Base-by-base conservation (phyloP, 2,797 vertebrate species). In the Dermochelys coriacea region DNA sequence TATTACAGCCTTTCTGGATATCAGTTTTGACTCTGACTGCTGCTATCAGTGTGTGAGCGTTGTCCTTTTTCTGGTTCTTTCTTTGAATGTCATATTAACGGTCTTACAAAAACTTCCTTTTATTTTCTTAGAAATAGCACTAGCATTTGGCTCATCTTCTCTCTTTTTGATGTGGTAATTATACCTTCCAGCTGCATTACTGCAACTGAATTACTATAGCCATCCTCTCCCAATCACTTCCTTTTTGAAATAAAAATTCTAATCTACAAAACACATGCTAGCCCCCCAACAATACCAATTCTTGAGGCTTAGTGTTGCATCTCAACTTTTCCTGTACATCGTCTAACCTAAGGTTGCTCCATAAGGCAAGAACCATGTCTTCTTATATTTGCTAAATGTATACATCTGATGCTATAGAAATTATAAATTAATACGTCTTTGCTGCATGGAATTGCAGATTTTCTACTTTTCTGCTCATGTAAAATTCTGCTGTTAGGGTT, bases 401-500 rank as follows among this genome's bases (percentile, higher is more conserved):
- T 45, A 23, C 37, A 51, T 80, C 61, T 80, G 64, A 34, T 85
- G 27, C 29, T 51, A 83, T 37, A 68, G 88, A 86, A 92, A 31
- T 85, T 84, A 82, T 34, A 88, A 3, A 34, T 77, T 54, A 47
- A 47, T 75, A 86, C 21, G 8, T 86, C 37, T 88, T 82, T 90
- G 6, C 82, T 92, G 91, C 74, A 91, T 55, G 51, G 9, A 86
- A 47, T 23, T 93, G 16, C 5, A 87, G 80, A 85, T 14, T 41
- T 57, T 51, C 41, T 87, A 89, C 91, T 84, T 84, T 85, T 4
- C 0, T 89, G 93, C 49, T 94, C 80, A 14, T 52, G 21, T 9
- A 92, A 86, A 93, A 95, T 94, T 93, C 91, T 96, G 84, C 91
- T 96, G 90, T 91, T 95, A 91, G 25, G 64, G 80, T 88, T 91